Conservation (phyloP, 2,888 invertebrate genomes). For the Itoplectis maculator region DNA sequence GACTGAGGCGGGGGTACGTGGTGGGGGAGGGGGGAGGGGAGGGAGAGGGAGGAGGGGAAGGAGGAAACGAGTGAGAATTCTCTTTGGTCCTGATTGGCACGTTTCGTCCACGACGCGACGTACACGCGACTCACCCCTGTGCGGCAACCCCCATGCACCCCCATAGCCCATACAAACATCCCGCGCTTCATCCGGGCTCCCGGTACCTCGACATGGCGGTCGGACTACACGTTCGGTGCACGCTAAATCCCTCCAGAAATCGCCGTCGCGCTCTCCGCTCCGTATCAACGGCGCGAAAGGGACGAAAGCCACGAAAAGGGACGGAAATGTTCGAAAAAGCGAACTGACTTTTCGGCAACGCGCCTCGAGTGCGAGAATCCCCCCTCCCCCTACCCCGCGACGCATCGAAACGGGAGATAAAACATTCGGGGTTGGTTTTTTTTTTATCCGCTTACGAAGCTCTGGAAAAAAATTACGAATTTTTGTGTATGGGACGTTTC, state of each 20-base stretch:
- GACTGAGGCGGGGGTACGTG: too few relatives aligned
- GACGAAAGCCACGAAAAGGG: neutral
- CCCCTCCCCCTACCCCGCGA: too few relatives aligned
- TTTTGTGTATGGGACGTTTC: neutral
- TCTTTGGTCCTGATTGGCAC: slow-evolving; percentile 63
- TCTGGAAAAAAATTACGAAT: neutral
- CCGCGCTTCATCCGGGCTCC: neutral
- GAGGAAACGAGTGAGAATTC: slow-evolving; percentile 49
- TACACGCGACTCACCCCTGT: slow-evolving; percentile 38
- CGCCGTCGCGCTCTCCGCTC: neutral
- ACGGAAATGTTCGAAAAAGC: neutral
- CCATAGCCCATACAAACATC: neutral
- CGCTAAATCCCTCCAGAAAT: slow-evolving; percentile 4
- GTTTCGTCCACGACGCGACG: slow-evolving; percentile 35
- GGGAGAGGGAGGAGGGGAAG: too few relatives aligned
- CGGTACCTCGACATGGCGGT: slow-evolving; percentile 15
- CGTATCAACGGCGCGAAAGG: neutral
- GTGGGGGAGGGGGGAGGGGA: too few relatives aligned
- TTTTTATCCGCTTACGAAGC: slow-evolving; percentile 1
- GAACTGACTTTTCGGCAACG: neutral
- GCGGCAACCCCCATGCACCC: neutral
- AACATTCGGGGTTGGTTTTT: neutral
- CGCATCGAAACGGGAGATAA: slow-evolving; percentile 11
- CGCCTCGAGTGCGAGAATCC: neutral
- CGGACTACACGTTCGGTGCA: slow-evolving; percentile 22